Evolutionary conservation across 1,140 invertebrate genomes (phyloP).

Genomic region (Bilobella aurantiaca): DNA sequence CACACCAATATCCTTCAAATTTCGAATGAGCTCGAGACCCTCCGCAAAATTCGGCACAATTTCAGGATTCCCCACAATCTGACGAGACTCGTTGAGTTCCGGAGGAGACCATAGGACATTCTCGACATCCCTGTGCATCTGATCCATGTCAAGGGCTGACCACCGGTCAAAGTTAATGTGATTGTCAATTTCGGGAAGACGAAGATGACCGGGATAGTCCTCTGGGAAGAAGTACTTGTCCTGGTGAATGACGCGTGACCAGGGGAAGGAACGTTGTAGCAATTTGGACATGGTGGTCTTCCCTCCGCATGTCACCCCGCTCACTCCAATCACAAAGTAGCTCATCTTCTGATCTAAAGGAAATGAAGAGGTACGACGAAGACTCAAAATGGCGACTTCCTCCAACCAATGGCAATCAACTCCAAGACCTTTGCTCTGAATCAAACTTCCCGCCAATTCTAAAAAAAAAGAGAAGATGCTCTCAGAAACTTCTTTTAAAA

Average conservation of each 20-base stretch:
- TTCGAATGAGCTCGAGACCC: slow-evolving; percentile 13
- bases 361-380: background rate
- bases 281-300: slow-evolving; percentile 29
- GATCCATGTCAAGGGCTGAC: slow-evolving; percentile 17
- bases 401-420: no score
- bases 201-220: slow-evolving; percentile 15
- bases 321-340: slow-evolving; percentile 30
- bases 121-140: slow-evolving; percentile 27
- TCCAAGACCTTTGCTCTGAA: no score
- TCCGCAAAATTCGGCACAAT: slow-evolving; percentile 22
- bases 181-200: slow-evolving; percentile 24
- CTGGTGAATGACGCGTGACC: slow-evolving; percentile 27
- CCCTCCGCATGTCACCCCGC: slow-evolving; percentile 22
- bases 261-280: slow-evolving; percentile 26
- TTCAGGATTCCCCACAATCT: background rate
- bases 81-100: background rate
- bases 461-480: no score
- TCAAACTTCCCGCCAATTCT: no score
- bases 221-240: slow-evolving; percentile 25
- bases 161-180: slow-evolving; percentile 27
- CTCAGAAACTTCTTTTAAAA: no score
- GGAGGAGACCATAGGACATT: slow-evolving; percentile 10
- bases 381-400: background rate
- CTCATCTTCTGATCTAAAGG: background rate
- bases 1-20: slow-evolving; percentile 18